Evolutionary conservation across 2,797 vertebrate species (phyloP).

Genomic region (Chiloscyllium punctatum): DNA sequence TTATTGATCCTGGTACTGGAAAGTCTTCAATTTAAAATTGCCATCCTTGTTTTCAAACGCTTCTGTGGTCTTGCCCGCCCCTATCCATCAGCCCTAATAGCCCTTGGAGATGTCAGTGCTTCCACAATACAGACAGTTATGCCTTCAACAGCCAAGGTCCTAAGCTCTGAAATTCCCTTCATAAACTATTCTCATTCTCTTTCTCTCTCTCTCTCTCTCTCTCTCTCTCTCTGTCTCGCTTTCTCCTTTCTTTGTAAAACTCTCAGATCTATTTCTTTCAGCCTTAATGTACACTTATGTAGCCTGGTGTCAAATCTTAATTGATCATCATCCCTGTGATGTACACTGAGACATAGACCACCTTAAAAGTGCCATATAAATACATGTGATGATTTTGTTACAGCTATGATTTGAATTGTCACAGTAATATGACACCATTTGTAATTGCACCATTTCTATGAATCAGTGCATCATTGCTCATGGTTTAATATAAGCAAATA

Average conservation of each 20-base stretch:
- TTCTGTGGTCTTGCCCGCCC: neutral
- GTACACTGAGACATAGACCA: neutral
- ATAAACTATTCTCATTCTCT: neutral
- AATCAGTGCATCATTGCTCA: neutral
- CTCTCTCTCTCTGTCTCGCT: neutral
- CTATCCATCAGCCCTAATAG: neutral
- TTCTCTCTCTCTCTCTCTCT: neutral
- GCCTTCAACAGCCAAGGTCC: neutral
- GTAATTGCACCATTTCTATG: neutral
- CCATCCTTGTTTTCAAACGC: neutral
- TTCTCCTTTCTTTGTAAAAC: neutral
- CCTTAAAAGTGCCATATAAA: neutral
- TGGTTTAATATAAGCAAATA: neutral
- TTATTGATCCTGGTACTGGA: neutral
- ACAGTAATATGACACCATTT: neutral
- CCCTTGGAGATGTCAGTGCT: neutral
- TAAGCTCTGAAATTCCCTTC: neutral
- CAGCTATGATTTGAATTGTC: neutral
- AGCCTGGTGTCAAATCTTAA: neutral
- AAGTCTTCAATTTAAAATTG: neutral
- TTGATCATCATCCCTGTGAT: neutral
- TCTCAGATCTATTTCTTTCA: neutral
- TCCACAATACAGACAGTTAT: neutral
- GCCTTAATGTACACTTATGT: neutral
- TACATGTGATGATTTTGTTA: neutral